Base-by-base conservation (phyloP, 1,140 invertebrate genomes). In the Conus betulinus region DNA sequence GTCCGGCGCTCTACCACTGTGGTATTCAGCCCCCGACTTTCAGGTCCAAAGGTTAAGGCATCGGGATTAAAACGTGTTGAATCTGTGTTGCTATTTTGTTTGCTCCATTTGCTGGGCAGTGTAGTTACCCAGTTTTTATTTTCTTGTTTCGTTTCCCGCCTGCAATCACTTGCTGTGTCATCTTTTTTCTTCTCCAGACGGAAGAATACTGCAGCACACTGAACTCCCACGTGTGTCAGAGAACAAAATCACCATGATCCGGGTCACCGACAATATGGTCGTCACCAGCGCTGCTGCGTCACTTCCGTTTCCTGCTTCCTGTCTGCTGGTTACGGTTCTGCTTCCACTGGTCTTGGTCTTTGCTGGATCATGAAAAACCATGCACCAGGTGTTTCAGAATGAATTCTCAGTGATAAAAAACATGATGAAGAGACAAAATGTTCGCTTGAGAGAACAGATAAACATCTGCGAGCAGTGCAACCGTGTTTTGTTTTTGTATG, bases 271-370 rank as follows among this genome's bases (percentile, higher is more conserved):
- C 79, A 55, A 53, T 6, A 81, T 81, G n/a, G 79, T 81, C 11
- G 79, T 81, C 51, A 81, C 79, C 79, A 81, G 79, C 79, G 39
- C 20, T 53, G 79, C 79, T 20, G 51, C 51, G 79, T 81, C 79
- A 81, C 51, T 53, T 81, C 79, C 79, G 51, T 23, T 81, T 51
- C 10, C 27, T 23, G 39, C 23, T 81, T 81, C 79, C 79, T 52
- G 39, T 81, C 51, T 81, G 0, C 79, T 81, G 39, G 39, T 39
- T 25, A 15, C 79, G 7, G 27, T 81, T 81, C 79, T 53, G 6
- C 51, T 81, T 52, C 51, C 79, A 5, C 79, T 81, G 79, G 20
- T 53, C 10, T 53, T 53, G 51, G 23, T 51, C 51, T 81, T 81
- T 23, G 51, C 39, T 53, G 79, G 79, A 53, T 81, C 79, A 10